Evolutionary conservation across 2,797 vertebrate genomes (phyloP).

Genomic region (Australoheros facetus): DNA sequence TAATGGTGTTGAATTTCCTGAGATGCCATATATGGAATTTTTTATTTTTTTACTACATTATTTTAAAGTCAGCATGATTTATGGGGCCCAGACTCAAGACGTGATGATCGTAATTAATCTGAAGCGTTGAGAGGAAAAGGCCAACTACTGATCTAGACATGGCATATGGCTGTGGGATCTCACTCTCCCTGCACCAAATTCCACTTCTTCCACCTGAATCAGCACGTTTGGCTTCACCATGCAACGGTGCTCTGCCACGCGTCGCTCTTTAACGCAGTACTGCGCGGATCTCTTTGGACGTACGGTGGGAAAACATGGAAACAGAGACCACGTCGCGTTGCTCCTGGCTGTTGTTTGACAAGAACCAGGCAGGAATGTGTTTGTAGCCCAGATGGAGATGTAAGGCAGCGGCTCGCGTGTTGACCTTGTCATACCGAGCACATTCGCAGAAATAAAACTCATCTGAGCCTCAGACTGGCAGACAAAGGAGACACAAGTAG

Average conservation of each 20-base stretch:
- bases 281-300: conserved; percentile 24
- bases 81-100: conserved; percentile 73
- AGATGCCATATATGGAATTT: conserved; percentile 61
- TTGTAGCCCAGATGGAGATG: conserved; percentile 21
- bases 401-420: neutral
- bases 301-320: conserved; percentile 14
- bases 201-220: conserved; percentile 71
- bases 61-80: conserved; percentile 82
- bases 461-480: conserved; percentile 53
- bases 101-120: conserved; percentile 84
- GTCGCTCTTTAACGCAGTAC: conserved; percentile 31
- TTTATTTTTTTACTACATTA: conserved; percentile 75
- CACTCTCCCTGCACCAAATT: conserved; percentile 74
- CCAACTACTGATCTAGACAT: conserved; percentile 72
- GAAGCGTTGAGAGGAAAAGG: conserved; percentile 76
- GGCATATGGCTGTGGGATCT: conserved; percentile 77
- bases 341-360: neutral
- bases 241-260: conserved; percentile 42
- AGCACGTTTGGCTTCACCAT: conserved; percentile 66
- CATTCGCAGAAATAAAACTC: conserved; percentile 65
- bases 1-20: conserved; percentile 62
- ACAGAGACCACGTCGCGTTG: neutral
- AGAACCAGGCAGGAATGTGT: conserved; percentile 2
- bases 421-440: conserved; percentile 56
- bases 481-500: conserved; percentile 67